Evolutionary conservation across 2,113 vertebrate genomes (phyloP).

Genomic region (Zosterops japonicus): DNA sequence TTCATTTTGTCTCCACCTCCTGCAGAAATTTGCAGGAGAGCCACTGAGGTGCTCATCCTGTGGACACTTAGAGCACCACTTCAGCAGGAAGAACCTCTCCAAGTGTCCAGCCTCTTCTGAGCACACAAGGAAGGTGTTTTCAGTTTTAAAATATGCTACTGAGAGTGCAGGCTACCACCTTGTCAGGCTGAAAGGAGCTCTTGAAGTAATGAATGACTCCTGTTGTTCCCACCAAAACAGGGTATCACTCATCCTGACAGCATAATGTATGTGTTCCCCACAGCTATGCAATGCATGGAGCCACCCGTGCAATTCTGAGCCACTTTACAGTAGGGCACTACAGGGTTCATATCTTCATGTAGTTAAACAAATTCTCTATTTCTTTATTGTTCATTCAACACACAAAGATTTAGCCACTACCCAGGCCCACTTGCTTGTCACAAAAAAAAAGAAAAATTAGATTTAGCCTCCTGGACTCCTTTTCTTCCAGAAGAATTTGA

Average conservation of each 20-base stretch:
- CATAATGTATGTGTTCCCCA: not conserved
- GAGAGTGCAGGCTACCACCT: not conserved
- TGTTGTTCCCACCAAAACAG: conserved; percentile 47
- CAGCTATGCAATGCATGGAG: not conserved
- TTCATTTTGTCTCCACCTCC: not conserved
- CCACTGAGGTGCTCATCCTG: not conserved
- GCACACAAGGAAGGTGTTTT: not conserved
- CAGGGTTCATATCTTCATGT: not conserved
- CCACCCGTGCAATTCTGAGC: not conserved
- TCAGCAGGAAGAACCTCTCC: not conserved
- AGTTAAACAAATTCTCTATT: conserved; percentile 18
- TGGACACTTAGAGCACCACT: not conserved
- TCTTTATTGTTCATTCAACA: conserved; percentile 15
- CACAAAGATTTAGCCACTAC: not conserved
- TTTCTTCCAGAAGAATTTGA: not conserved
- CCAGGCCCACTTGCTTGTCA: not conserved
- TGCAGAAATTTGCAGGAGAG: fast-evolving
- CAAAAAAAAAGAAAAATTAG: not conserved
- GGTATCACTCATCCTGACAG: conserved; percentile 61
- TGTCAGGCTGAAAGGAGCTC: conserved; percentile 10
- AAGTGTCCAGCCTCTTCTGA: not conserved
- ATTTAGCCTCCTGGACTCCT: not conserved
- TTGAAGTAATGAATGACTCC: conserved; percentile 39
- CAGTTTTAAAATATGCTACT: not conserved
- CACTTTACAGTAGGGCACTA: not conserved